A percentile compares a stretch with the other conserved stretches of the same genome.
Evolutionary conservation across 1,140 invertebrate species (phyloP).

Genomic region (Drosophila bipectinata): DNA sequence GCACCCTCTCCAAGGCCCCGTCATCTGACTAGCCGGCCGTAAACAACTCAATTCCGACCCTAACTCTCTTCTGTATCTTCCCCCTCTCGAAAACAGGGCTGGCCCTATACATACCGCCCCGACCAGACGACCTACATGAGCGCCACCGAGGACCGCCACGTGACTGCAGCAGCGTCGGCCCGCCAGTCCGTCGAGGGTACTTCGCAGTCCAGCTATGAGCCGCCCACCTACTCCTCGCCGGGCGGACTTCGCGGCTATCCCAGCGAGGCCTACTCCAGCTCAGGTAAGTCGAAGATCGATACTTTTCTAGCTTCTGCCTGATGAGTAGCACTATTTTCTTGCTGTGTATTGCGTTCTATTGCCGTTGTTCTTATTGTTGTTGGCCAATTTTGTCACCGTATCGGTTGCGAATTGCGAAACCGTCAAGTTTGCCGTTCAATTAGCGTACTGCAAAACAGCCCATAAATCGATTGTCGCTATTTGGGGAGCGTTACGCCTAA

Average conservation of each 20-base stretch:
- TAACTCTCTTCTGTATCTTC: neutral
- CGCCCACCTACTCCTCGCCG: constrained; percentile 81
- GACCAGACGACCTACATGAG: constrained; percentile 81
- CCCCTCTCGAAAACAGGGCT: constrained; percentile 66
- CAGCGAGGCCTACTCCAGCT: constrained; percentile 79
- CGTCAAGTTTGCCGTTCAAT: constrained; percentile 72
- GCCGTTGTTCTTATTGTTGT: constrained; percentile 17
- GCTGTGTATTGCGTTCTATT: neutral
- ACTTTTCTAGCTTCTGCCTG: too few relatives aligned
- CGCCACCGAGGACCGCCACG: constrained; percentile 79
- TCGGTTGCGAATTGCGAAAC: constrained; percentile 48
- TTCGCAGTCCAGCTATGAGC: constrained; percentile 83
- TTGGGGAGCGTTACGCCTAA: constrained; percentile 53
- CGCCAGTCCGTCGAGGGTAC: constrained; percentile 82
- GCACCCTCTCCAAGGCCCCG: neutral
- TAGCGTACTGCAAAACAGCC: constrained; percentile 69
- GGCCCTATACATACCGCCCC: constrained; percentile 73
- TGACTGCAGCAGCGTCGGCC: constrained; percentile 73
- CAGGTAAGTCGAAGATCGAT: constrained; percentile 61
- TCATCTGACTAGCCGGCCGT: constrained; percentile 22
- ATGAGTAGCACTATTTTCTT: neutral
- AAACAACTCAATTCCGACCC: constrained; percentile 58
- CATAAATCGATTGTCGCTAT: constrained; percentile 58
- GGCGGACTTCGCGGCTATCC: constrained; percentile 79
- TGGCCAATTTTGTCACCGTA: constrained; percentile 9